phyloP scores from a whole-genome alignment of 2,113 vertebrate species.

The Rynchops niger region DNA sequence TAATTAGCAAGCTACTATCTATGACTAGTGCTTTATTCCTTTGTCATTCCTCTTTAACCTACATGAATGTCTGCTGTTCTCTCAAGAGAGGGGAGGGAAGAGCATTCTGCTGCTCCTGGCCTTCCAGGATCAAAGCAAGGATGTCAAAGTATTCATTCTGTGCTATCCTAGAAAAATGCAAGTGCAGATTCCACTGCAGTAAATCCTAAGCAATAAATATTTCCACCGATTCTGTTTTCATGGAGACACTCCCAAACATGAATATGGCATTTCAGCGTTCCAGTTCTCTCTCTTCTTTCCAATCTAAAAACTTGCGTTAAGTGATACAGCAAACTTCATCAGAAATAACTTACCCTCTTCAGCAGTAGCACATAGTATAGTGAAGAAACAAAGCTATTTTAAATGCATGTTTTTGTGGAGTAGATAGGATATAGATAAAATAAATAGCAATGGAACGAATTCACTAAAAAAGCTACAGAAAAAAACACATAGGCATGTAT shows the following conservation, averaged over 20 bases:
- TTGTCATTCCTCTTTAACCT: neutral
- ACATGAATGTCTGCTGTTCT: neutral
- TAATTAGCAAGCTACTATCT: neutral
- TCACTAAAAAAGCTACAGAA: neutral
- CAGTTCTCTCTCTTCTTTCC: neutral
- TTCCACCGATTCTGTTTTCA: neutral
- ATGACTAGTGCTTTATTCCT: neutral
- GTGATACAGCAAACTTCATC: neutral
- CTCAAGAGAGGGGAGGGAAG: neutral
- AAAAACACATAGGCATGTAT: neutral
- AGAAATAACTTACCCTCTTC: neutral
- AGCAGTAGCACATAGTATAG: neutral
- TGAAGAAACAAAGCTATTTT: neutral
- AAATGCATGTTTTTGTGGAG: neutral
- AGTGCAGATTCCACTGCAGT: neutral
- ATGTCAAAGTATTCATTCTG: neutral
- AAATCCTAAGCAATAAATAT: neutral
- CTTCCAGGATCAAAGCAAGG: slow-evolving; percentile 2
- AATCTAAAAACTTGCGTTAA: neutral
- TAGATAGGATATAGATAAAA: neutral
- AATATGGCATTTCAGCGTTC: neutral
- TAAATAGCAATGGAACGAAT: neutral
- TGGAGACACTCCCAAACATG: neutral
- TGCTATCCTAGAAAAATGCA: neutral
- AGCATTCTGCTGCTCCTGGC: neutral